Conservation (phyloP, 1,140 invertebrate species). For the Drosophila mauritiana region DNA sequence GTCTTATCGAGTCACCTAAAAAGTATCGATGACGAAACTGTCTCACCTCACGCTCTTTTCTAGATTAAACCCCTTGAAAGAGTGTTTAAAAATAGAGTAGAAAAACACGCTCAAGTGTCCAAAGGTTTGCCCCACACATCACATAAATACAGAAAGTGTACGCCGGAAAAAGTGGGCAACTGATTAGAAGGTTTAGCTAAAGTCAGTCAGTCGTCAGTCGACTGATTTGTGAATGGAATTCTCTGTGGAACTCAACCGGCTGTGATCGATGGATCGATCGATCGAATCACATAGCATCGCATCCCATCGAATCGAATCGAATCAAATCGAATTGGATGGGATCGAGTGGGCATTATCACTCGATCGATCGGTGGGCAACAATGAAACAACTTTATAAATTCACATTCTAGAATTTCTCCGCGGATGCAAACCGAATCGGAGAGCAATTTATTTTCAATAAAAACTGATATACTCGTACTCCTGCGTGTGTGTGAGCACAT, state of each 20-base stretch:
- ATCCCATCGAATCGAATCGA: no score
- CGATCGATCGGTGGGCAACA: constrained; percentile 52
- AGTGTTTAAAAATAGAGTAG: constrained; percentile 42
- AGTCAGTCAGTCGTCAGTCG: constrained; percentile 44
- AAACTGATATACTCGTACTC: constrained; percentile 25
- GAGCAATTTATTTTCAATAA: constrained; percentile 54
- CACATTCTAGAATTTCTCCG: constrained; percentile 44
- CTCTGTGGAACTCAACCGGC: constrained; percentile 19
- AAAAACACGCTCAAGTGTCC: constrained; percentile 39
- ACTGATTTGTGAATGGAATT: constrained; percentile 79
- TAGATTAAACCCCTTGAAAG: constrained; percentile 38
- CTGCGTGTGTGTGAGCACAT: neutral
- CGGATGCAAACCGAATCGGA: constrained; percentile 21
- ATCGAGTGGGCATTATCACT: constrained; percentile 40
- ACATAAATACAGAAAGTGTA: constrained; percentile 14
- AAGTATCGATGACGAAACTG: constrained; percentile 67
- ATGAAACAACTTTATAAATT: constrained; percentile 58
- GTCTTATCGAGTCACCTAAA: constrained; percentile 56
- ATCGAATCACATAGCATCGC: neutral
- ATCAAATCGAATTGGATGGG: neutral
- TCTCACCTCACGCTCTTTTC: constrained; percentile 11
- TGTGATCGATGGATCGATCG: constrained; percentile 36
- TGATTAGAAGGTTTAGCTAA: constrained; percentile 63
- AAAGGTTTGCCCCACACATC: constrained; percentile 41
- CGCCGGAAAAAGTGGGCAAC: constrained; percentile 12